Conservation (phyloP, 2,797 vertebrate genomes). For the Salmo trutta region DNA sequence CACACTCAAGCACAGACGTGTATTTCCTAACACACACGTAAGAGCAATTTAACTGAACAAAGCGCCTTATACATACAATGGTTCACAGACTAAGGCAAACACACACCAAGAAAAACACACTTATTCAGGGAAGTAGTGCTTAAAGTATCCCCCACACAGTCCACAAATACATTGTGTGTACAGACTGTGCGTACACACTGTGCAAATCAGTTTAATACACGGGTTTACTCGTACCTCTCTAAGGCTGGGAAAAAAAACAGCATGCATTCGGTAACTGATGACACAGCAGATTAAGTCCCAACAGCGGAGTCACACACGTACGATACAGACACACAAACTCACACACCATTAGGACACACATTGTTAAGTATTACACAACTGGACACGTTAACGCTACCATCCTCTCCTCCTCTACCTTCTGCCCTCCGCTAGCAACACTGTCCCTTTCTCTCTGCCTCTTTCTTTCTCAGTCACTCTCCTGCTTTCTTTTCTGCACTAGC, state of each 20-base stretch:
- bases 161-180: not conserved
- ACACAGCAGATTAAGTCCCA: constrained; percentile 28
- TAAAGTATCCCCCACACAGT: not conserved
- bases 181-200: not conserved
- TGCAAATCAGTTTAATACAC: not conserved
- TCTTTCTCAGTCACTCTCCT: constrained; percentile 4
- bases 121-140: not conserved
- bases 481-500: not conserved
- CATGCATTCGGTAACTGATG: constrained; percentile 8
- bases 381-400: not conserved
- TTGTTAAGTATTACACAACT: not conserved
- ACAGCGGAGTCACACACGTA: not conserved
- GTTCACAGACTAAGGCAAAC: not conserved
- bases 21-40: not conserved
- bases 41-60: constrained; percentile 3
- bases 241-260: not conserved
- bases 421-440: constrained; percentile 9
- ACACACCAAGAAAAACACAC: not conserved
- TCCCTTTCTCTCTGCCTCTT: not conserved
- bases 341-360: not conserved
- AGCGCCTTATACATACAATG: not conserved
- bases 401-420: not conserved
- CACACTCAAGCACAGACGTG: not conserved
- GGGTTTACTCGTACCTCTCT: not conserved
- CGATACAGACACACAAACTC: not conserved